A percentile compares a stretch with the other conserved stretches of the same genome.
phyloP scores from a whole-genome alignment of 2,797 vertebrate genomes.

The Chromobotia macracanthus region DNA sequence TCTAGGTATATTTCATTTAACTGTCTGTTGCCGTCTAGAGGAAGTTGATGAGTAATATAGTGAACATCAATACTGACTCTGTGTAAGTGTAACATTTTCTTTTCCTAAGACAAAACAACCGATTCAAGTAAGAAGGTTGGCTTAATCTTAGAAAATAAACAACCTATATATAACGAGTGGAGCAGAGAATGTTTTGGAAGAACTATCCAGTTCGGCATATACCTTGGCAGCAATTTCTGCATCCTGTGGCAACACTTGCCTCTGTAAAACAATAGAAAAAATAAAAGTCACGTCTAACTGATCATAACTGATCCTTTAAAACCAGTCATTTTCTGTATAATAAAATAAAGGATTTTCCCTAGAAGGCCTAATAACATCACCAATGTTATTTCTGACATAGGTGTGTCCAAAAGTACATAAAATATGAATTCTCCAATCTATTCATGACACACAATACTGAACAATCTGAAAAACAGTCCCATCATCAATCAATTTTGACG shows the following conservation, averaged over 20 bases:
- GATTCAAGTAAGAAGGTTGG: neutral
- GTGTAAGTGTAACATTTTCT: neutral
- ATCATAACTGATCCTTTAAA: neutral
- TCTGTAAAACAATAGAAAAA: constrained; percentile 18
- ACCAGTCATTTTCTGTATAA: neutral
- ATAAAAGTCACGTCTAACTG: neutral
- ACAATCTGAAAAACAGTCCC: neutral
- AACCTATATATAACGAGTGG: neutral
- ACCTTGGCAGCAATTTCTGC: neutral
- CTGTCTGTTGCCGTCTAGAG: neutral
- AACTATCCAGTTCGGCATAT: neutral
- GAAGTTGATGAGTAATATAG: constrained; percentile 12
- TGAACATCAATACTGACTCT: constrained; percentile 11
- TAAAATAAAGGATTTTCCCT: neutral
- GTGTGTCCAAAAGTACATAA: neutral
- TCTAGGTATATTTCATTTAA: neutral
- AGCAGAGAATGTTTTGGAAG: neutral
- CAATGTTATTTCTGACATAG: neutral
- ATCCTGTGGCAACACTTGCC: neutral
- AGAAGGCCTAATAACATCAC: constrained; percentile 7
- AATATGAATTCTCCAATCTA: neutral
- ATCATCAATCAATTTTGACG: constrained; percentile 32
- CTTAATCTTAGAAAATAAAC: constrained; percentile 51
- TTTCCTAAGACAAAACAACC: constrained; percentile 3
- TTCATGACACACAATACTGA: neutral